Evolutionary conservation across 2,888 invertebrate species (phyloP), one percentile per base, ranked within the genome.

Genomic region (Caenorhabditis sp.): DNA sequence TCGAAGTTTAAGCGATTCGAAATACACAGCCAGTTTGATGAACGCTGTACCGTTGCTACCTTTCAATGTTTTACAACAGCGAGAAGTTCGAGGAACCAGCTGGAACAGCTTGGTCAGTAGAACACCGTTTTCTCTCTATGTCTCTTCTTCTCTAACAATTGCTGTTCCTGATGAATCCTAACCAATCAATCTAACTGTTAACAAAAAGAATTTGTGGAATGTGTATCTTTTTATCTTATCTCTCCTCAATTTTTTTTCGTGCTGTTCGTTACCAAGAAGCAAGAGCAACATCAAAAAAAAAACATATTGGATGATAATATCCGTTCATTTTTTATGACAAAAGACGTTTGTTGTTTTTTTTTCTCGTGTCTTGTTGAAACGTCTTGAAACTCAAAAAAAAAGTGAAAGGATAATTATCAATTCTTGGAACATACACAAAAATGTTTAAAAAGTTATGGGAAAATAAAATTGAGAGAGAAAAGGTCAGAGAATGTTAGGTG

Each of bases 1-100:
- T 68, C 79, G 85, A 23, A 81, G 81, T 62, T 69, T 84, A 19
- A 81, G 81, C 57, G 85, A 85, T 66, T 83, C 84, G 17, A 83
- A 82, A 69, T 84, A 84, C 63, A 76, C 74, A 21, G 69, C 71
- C 1, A 75, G 74, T 59, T 54, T 65, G 21, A 70, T 67, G 63
- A 67, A 49, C 6, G 37, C 66, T 3, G 53, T 69, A 0, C 66
- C 76, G 14, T 58, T 65, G 67, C 58, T 68, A 10, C 74, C 78
- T 6, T 62, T 76, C 51, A 65, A 68, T 31, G 51, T 62, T 6
- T 54, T 66, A 5, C 69, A 61, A 54, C 62, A 66, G 10, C 59
- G 69, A 37, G 69, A 70, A 58, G 43, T 63, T 66, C 69, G 74
- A 6, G 69, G 74, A 62, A 66, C 66, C 10, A 77, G 76, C 49